These are phyloP conservation scores for Mayetiola destructor DNA, from an alignment of 2,888 invertebrate genomes.

Conservation along the genomic window DNA sequence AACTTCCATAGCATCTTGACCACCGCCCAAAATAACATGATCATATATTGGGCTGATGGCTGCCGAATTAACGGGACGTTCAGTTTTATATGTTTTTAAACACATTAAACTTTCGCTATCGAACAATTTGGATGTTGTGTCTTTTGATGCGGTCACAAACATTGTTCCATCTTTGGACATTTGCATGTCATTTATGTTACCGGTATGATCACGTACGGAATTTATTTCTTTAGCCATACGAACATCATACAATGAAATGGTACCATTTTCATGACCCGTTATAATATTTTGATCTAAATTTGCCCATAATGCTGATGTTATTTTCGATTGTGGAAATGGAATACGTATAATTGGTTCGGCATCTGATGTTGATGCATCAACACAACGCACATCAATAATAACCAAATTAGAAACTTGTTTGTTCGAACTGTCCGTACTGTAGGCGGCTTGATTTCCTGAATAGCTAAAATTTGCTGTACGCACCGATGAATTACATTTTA, in stretches of 20 bases:
- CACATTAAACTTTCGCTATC: constrained; percentile 75
- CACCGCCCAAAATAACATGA: constrained; percentile 96
- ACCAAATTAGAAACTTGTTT: constrained; percentile 80
- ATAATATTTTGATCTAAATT: constrained; percentile 80
- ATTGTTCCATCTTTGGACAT: constrained; percentile 81
- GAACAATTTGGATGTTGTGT: constrained; percentile 88
- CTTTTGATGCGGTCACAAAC: constrained; percentile 95
- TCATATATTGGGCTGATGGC: constrained; percentile 89
- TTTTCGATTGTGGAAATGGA: constrained; percentile 66
- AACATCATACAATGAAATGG: constrained; percentile 84
- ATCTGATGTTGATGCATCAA: constrained; percentile 52
- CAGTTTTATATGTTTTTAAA: constrained; percentile 92
- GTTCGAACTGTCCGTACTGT: constrained; percentile 87
- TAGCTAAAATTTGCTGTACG: constrained; percentile 85
- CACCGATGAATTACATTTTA: constrained; percentile 74
- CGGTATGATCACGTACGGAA: constrained; percentile 66
- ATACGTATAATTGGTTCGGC: constrained; percentile 64
- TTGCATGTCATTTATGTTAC: constrained; percentile 92
- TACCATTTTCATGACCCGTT: constrained; percentile 89
- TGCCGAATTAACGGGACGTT: constrained; percentile 95
- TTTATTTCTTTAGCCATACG: constrained; percentile 70
- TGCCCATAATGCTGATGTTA: constrained; percentile 90
- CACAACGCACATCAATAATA: constrained; percentile 66
- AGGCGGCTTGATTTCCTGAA: constrained; percentile 82
- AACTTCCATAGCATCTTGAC: constrained; percentile 99